Percentiles rank a stretch among this genome's conserved stretches.
Evolutionary conservation across 1,140 invertebrate genomes (phyloP).

Genomic region (Bradysia coprophila): DNA sequence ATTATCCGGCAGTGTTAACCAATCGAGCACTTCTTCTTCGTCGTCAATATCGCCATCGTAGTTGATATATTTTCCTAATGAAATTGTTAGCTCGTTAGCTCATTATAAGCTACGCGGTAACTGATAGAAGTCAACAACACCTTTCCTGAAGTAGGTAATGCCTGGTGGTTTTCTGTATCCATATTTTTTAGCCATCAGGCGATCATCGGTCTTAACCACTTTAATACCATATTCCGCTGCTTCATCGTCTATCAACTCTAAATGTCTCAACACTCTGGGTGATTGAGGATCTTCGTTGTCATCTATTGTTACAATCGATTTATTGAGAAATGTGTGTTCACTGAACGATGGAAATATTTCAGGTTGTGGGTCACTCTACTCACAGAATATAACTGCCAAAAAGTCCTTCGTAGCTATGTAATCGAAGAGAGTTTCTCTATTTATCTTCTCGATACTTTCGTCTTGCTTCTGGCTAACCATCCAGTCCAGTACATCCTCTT

Average conservation of each 20-base stretch:
- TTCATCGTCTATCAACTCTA: constrained; percentile 84
- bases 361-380: too few relatives aligned
- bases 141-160: constrained; percentile 79
- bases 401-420: constrained; percentile 85
- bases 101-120: not conserved
- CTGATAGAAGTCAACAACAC: constrained; percentile 8
- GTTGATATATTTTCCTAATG: constrained; percentile 56
- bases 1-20: constrained; percentile 83
- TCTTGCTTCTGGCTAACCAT: constrained; percentile 83
- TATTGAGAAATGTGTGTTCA: too few relatives aligned
- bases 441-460: constrained; percentile 81
- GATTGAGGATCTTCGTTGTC: constrained; percentile 46
- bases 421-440: constrained; percentile 63
- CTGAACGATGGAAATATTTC: not conserved
- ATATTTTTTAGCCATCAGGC: constrained; percentile 87
- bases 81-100: not conserved
- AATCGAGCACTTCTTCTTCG: constrained; percentile 84
- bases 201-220: constrained; percentile 76
- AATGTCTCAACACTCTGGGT: constrained; percentile 56
- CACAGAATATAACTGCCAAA: constrained; percentile 83
- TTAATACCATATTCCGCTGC: constrained; percentile 81
- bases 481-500: constrained; percentile 73
- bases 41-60: constrained; percentile 87
- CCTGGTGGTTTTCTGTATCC: constrained; percentile 77
- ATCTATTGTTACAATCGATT: too few relatives aligned